Evolutionary conservation across 2,113 vertebrate genomes (phyloP).

Genomic region (Crypturellus undulatus): DNA sequence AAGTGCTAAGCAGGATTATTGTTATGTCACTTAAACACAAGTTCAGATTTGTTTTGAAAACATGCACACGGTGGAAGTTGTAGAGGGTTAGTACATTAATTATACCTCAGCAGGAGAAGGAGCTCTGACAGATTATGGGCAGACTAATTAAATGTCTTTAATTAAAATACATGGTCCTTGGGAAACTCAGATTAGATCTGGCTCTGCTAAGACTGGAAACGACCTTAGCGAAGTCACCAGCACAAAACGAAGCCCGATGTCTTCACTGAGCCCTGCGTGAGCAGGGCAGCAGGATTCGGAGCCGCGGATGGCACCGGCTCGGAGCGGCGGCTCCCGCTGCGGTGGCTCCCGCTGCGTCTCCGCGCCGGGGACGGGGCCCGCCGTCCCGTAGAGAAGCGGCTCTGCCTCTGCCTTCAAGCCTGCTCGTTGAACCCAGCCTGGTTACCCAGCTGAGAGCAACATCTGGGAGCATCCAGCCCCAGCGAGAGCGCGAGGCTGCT

Average conservation of each 20-base stretch:
- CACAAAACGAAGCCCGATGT: accelerated
- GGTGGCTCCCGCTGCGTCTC: background rate
- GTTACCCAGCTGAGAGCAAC: background rate
- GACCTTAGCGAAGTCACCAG: background rate
- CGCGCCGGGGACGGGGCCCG: accelerated
- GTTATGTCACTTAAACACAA: slow-evolving; percentile 40
- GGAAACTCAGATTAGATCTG: background rate
- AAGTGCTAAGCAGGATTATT: slow-evolving; percentile 49
- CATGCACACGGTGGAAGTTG: slow-evolving; percentile 25
- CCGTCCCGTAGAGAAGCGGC: background rate
- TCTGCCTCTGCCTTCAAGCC: background rate
- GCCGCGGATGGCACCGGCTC: accelerated
- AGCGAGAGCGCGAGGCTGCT: accelerated
- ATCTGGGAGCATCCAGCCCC: background rate
- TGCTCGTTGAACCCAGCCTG: background rate
- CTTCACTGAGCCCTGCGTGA: background rate
- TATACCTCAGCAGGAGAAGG: slow-evolving; percentile 45
- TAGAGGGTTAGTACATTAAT: slow-evolving; percentile 49
- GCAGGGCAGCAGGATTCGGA: background rate
- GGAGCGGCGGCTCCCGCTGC: background rate
- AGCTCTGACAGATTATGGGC: slow-evolving; percentile 54
- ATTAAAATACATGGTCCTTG: slow-evolving; percentile 41
- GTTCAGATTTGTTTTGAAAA: slow-evolving; percentile 54
- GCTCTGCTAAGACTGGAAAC: background rate
- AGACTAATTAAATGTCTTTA: slow-evolving; percentile 48